Conservation (phyloP, 1,140 invertebrate genomes). For the Centruroides sculpturatus region DNA sequence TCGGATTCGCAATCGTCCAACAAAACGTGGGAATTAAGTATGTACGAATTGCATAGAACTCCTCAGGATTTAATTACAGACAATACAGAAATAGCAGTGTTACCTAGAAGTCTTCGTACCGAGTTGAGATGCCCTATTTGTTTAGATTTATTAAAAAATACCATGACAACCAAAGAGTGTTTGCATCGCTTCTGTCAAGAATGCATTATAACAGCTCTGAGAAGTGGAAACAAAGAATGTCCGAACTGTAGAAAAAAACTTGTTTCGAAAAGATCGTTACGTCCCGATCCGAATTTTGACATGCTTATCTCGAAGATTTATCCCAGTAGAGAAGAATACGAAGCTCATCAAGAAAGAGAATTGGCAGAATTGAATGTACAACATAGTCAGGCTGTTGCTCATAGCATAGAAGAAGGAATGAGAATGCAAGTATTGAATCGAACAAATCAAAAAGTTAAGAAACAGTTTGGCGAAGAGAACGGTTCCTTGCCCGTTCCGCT, state of each 20-base stretch:
- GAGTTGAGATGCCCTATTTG: conserved; percentile 99
- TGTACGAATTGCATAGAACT: conserved; percentile 87
- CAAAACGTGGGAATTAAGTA: conserved; percentile 93
- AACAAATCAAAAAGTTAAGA: conserved; percentile 48
- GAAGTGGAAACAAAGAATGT: conserved; percentile 98
- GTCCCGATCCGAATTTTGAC: conserved; percentile 98
- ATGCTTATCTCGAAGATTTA: conserved; percentile 95
- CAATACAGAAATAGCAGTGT: conserved; percentile 91
- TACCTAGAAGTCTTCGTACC: conserved; percentile 84
- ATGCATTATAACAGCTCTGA: conserved; percentile 92
- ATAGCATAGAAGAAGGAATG: conserved; percentile 89
- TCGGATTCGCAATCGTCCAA: neutral
- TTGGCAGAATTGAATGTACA: conserved; percentile 89
- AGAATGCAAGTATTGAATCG: conserved; percentile 84
- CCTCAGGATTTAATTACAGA: conserved; percentile 89
- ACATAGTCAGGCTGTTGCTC: conserved; percentile 80
- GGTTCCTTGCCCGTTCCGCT: neutral
- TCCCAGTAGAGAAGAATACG: conserved; percentile 91
- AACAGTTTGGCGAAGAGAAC: conserved; percentile 29
- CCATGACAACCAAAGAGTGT: conserved; percentile 99
- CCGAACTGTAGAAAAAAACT: conserved; percentile 98
- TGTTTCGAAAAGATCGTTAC: conserved; percentile 87
- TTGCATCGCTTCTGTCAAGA: conserved; percentile 96
- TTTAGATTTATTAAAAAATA: conserved; percentile 96
- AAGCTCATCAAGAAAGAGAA: conserved; percentile 86